A percentile compares a stretch with the other conserved stretches of the same genome.
Evolutionary conservation across 2,797 vertebrate genomes (phyloP).

Genomic region (Sciurus carolinensis): DNA sequence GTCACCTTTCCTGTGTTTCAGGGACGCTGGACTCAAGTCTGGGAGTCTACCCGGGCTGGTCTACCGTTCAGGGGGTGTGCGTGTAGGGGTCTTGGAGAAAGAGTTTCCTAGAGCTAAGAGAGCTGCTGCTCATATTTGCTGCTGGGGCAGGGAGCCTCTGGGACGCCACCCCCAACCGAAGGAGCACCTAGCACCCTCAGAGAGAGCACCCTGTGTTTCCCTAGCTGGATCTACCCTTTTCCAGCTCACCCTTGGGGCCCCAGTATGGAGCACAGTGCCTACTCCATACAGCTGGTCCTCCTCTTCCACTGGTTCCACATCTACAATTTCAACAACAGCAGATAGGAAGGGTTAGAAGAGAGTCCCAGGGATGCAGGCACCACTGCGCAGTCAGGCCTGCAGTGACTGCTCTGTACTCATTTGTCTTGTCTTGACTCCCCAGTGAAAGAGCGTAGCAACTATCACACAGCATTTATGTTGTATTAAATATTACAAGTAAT

Average conservation of each 20-base stretch:
- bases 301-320: neutral
- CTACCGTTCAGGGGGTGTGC: neutral
- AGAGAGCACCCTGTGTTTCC: neutral
- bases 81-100: neutral
- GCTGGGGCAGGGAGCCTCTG: neutral
- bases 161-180: neutral
- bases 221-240: too few relatives aligned
- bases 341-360: neutral
- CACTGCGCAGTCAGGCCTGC: neutral
- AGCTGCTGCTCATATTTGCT: neutral
- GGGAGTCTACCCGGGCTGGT: too few relatives aligned
- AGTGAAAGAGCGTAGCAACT: neutral
- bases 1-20: accelerated
- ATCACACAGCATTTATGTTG: neutral
- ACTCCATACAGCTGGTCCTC: neutral
- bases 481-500: neutral
- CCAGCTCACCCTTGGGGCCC: neutral
- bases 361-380: too few relatives aligned
- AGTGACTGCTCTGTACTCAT: neutral
- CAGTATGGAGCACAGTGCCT: accelerated
- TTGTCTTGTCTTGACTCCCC: neutral
- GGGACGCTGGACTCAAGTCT: accelerated
- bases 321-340: neutral
- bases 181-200: neutral
- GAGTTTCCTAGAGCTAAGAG: neutral